A percentile compares a stretch with the other conserved stretches of the same genome.
Conservation (phyloP, 2,888 invertebrate genomes). For the Stratiomys singularior region DNA sequence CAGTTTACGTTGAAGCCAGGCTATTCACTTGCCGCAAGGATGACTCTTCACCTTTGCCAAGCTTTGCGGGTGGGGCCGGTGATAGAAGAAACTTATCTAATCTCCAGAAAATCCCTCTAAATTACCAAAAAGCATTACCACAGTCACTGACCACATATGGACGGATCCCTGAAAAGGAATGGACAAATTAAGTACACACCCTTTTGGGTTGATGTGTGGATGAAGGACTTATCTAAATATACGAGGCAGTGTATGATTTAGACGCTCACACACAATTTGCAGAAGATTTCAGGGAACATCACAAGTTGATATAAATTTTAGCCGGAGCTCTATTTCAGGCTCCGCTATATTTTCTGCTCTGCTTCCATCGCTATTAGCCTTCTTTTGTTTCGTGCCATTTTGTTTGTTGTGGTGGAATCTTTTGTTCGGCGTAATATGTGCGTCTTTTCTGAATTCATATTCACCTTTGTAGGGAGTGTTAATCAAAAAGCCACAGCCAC, state of each 20-base stretch:
- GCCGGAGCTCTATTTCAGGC: neutral
- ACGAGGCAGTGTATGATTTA: neutral
- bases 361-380: neutral
- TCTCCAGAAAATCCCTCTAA: slow-evolving; percentile 20
- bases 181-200: no score
- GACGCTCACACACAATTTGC: no score
- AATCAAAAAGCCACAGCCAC: slow-evolving; percentile 31
- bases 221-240: neutral
- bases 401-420: neutral
- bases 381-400: neutral
- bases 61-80: no score
- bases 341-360: neutral
- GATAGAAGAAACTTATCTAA: slow-evolving; percentile 1
- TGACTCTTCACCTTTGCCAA: no score
- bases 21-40: neutral
- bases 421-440: neutral
- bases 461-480: slow-evolving; percentile 26
- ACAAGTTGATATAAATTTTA: neutral
- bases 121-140: slow-evolving; percentile 10
- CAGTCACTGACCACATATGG: neutral
- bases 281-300: no score
- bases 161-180: neutral
- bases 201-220: no score
- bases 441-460: slow-evolving; percentile 32
- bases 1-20: neutral